phyloP scores from a whole-genome alignment of 2,888 invertebrate species.

The Trichogramma evanescens region DNA sequence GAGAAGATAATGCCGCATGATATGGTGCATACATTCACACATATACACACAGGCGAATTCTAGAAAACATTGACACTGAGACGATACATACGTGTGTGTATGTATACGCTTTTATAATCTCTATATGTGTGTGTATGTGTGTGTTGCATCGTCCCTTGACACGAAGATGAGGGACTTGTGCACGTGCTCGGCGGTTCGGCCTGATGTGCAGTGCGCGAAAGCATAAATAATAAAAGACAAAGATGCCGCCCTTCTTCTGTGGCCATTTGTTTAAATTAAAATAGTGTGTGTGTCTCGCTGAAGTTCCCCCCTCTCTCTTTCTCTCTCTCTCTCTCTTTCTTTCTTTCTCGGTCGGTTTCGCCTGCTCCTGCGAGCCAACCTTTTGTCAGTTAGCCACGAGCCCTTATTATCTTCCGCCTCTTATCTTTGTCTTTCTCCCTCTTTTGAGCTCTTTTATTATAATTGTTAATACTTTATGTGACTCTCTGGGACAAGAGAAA shows the following conservation, averaged over 20 bases:
- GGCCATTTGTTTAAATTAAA: constrained; percentile 48
- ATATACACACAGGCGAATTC: constrained; percentile 27
- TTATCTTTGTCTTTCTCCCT: constrained; percentile 23
- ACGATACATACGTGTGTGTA: no score
- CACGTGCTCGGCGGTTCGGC: constrained; percentile 11
- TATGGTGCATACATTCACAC: not conserved
- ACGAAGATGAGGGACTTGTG: no score
- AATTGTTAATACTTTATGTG: constrained; percentile 38
- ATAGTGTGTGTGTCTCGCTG: constrained; percentile 34
- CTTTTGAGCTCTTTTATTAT: constrained; percentile 35
- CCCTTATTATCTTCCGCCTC: constrained; percentile 21
- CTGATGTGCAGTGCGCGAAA: constrained; percentile 31
- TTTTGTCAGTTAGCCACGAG: not conserved
- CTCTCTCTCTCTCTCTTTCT: not conserved
- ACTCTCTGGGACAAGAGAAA: constrained; percentile 15
- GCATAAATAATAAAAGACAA: constrained; percentile 48
- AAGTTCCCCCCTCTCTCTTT: not conserved
- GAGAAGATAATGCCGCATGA: not conserved
- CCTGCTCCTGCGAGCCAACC: constrained; percentile 7
- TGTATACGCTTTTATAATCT: no score
- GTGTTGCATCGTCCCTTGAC: no score
- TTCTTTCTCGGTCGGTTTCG: not conserved
- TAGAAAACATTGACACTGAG: constrained; percentile 39
- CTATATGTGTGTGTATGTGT: no score
- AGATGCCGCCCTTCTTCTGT: constrained; percentile 43